A percentile compares a stretch with the other conserved stretches of the same genome.
Evolutionary conservation across 2,888 invertebrate genomes (phyloP).

Genomic region (Phalangium opilio): DNA sequence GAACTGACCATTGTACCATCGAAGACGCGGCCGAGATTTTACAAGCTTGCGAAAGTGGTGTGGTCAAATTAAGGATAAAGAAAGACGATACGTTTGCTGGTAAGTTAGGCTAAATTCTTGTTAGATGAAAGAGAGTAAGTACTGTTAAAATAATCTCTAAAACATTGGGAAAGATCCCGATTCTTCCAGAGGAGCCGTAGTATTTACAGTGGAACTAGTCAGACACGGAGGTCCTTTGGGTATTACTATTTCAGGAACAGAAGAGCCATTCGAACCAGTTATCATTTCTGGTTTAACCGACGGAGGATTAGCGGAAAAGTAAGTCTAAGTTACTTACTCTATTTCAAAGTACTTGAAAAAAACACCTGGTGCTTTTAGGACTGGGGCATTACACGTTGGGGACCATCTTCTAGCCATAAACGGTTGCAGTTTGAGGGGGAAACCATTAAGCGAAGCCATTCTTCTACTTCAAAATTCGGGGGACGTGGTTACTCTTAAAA

Average conservation of each 20-base stretch:
- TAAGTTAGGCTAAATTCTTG: too few species aligned
- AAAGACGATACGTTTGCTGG: conserved; percentile 32
- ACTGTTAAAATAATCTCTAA: conserved; percentile 28
- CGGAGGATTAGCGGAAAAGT: conserved; percentile 55
- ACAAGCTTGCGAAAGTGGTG: conserved; percentile 31
- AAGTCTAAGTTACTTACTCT: not conserved
- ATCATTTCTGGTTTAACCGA: conserved; percentile 62
- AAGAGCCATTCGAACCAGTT: conserved; percentile 65
- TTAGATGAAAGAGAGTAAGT: too few species aligned
- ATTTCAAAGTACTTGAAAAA: not conserved
- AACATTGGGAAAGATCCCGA: conserved; percentile 37
- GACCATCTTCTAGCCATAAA: conserved; percentile 77
- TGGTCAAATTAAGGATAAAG: conserved; percentile 37
- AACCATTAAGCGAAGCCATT: conserved; percentile 68
- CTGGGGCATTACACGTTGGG: conserved; percentile 71
- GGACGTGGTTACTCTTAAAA: conserved; percentile 58
- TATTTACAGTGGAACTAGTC: conserved; percentile 29
- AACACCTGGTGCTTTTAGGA: conserved; percentile 30
- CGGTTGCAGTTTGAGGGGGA: conserved; percentile 61
- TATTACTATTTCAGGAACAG: conserved; percentile 73
- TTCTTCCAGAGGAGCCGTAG: not conserved
- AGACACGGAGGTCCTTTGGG: conserved; percentile 64
- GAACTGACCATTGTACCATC: conserved; percentile 50
- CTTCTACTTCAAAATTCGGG: conserved; percentile 58
- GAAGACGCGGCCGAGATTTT: conserved; percentile 39